Percentiles rank a stretch among this genome's conserved stretches.
Conservation (phyloP, 2,888 invertebrate genomes). For the Thumatha senex region DNA sequence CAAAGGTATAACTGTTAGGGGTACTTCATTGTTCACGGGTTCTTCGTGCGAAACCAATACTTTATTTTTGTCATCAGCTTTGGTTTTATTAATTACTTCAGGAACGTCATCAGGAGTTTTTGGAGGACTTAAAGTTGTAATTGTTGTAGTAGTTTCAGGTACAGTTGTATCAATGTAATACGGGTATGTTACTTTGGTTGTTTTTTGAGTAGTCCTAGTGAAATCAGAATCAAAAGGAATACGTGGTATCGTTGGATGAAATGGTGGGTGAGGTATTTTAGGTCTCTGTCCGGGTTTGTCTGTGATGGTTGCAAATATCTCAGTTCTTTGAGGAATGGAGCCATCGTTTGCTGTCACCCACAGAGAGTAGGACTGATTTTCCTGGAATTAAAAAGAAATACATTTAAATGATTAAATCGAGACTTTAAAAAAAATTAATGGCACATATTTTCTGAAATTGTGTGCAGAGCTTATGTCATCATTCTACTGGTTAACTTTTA, state of each 20-base stretch:
- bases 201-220: constrained; percentile 48
- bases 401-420: background rate
- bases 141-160: constrained; percentile 59
- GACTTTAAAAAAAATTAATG: too few relatives aligned
- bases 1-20: constrained; percentile 88
- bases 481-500: too few relatives aligned
- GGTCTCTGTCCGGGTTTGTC: constrained; percentile 58
- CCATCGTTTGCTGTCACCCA: constrained; percentile 75
- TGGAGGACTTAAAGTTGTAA: constrained; percentile 51
- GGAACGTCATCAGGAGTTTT: constrained; percentile 53
- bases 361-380: constrained; percentile 68
- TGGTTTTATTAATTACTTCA: constrained; percentile 43
- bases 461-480: too few relatives aligned
- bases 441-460: too few relatives aligned
- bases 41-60: constrained; percentile 57
- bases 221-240: constrained; percentile 43
- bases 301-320: constrained; percentile 68
- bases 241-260: constrained; percentile 40
- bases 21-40: constrained; percentile 77
- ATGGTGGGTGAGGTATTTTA: constrained; percentile 60
- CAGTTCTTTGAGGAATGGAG: constrained; percentile 67
- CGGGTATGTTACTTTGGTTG: constrained; percentile 58
- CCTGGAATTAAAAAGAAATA: constrained; percentile 52
- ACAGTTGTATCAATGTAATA: constrained; percentile 50
- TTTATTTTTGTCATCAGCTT: constrained; percentile 49